Evolutionary conservation across 2,888 invertebrate species (phyloP).

Genomic region (Dioctria rufipes): DNA sequence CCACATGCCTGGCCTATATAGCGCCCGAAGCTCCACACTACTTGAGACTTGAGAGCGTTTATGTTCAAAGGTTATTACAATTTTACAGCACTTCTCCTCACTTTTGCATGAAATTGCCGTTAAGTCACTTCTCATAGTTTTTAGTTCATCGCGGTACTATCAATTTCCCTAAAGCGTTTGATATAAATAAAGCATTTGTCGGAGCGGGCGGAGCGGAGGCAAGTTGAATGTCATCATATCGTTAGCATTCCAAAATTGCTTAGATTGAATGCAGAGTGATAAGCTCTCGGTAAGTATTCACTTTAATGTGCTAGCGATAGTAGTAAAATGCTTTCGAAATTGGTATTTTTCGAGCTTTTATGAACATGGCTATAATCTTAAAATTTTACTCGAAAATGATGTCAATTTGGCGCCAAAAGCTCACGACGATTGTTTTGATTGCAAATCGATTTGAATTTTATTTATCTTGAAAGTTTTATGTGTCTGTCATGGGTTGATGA

Average conservation of each 20-base stretch:
- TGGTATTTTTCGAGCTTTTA: slow-evolving; percentile 34
- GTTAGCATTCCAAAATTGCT: background rate
- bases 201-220: too few species aligned
- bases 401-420: slow-evolving; percentile 36
- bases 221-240: background rate
- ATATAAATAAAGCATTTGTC: too few species aligned
- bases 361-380: slow-evolving; percentile 25
- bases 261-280: background rate
- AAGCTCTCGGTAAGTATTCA: slow-evolving; percentile 21
- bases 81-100: too few species aligned
- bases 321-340: slow-evolving; percentile 26
- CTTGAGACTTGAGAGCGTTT: too few species aligned
- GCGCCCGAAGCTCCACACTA: too few species aligned
- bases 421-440: background rate
- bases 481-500: background rate
- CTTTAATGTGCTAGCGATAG: slow-evolving; percentile 8
- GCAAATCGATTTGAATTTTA: background rate
- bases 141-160: too few species aligned
- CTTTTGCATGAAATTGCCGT: too few species aligned
- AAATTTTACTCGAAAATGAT: slow-evolving; percentile 36
- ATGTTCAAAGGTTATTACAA: too few species aligned
- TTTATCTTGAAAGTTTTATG: background rate
- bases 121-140: too few species aligned
- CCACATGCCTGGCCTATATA: too few species aligned
- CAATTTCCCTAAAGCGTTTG: too few species aligned